Evolutionary conservation across 2,888 invertebrate genomes (phyloP), one percentile per base, ranked within the genome.

Genomic region (Octodonta nipae): DNA sequence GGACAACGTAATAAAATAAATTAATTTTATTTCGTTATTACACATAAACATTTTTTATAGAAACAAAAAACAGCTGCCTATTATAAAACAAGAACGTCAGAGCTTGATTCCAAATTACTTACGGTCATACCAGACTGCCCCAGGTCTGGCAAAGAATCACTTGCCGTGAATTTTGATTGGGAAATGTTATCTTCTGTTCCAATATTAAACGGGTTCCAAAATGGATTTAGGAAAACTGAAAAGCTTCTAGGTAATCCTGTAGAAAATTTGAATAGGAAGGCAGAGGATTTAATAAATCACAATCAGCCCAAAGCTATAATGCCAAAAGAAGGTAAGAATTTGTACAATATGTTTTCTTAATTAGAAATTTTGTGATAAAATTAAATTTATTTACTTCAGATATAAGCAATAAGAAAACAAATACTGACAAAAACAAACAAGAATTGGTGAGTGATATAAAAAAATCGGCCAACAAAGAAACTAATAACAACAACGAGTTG

Each of bases 31-130:
- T n/a, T n/a, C n/a, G n/a, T n/a, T n/a, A n/a, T n/a, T n/a, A n/a
- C n/a, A n/a, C n/a, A n/a, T n/a, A n/a, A n/a, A 29, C 10, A 16
- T 28, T 32, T 13, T 31, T 66, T 67, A 38, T 65, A 88, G 86
- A 84, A 76, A 73, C 79, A 82, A 60, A 83, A 78, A 66, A 77
- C 81, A 2, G 75, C 88, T 2, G 75, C 73, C 6, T 82, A 79
- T 58, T 88, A 89, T 56, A 72, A 75, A 52, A 82, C 73, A 44
- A 73, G 78, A 49, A 70, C 75, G 11, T 70, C 74, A 41, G 88
- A 89, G 56, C 68, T 89, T 38, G 87, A 89, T 50, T 68, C 75
- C 43, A 73, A 72, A 36, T 63, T 75, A 28, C 64, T 88, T 15
- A 70, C 71, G 38, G 70, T 73, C 25, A 58, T 86, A 41, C 87